Conservation (phyloP, 1,140 invertebrate genomes). For the Drosophila novamexicana region DNA sequence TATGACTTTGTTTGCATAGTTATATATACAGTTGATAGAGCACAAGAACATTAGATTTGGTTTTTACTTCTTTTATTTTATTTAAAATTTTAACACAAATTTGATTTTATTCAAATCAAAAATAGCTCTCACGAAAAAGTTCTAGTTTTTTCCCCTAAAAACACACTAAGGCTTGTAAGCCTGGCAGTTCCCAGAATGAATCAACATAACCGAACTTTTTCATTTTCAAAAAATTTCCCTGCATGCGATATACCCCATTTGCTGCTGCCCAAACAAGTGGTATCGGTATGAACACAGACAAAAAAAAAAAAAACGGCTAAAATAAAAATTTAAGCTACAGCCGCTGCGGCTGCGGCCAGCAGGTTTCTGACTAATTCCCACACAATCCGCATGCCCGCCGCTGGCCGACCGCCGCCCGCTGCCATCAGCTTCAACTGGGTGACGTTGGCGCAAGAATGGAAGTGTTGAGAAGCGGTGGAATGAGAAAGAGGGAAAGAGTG, state of each 20-base stretch:
- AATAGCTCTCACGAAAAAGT: too few relatives aligned
- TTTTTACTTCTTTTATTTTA: too few relatives aligned
- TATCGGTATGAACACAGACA: conserved; percentile 11
- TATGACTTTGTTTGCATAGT: background rate
- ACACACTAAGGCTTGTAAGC: too few relatives aligned
- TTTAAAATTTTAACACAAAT: too few relatives aligned
- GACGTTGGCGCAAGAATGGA: conserved; percentile 32
- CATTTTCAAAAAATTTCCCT: too few relatives aligned
- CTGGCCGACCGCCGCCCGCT: background rate
- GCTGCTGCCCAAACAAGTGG: background rate
- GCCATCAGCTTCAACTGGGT: conserved; percentile 39
- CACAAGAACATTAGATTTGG: too few relatives aligned
- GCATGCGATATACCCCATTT: conserved; percentile 3
- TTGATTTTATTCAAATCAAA: too few relatives aligned
- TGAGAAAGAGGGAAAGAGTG: background rate
- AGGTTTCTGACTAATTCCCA: conserved; percentile 78
- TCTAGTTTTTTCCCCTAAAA: too few relatives aligned
- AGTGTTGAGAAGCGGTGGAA: background rate
- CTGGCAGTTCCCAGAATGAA: too few relatives aligned
- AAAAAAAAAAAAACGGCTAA: conserved; percentile 17
- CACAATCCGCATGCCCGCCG: conserved; percentile 26
- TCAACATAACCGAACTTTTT: too few relatives aligned
- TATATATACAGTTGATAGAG: background rate
- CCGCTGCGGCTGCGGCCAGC: conserved; percentile 30
- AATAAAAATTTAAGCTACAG: conserved; percentile 18